A percentile compares a stretch with the other conserved stretches of the same genome.
These are phyloP conservation scores for Porites lobata DNA, from an alignment of 92 coral and sea anemone species.

Conservation along the genomic window DNA sequence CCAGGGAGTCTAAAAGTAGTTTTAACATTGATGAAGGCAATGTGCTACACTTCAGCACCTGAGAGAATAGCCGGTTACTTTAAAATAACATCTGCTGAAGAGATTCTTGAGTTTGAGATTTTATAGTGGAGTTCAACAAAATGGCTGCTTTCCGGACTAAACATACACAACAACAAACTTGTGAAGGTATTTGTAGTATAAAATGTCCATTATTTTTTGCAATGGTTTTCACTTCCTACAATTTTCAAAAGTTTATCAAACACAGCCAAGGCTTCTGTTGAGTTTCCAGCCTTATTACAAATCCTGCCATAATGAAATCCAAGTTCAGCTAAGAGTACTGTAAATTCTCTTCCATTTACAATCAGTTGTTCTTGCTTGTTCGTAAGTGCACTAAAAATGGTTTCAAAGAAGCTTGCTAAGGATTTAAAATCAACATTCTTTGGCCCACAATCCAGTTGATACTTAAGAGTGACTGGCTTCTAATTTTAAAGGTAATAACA, in stretches of 20 bases:
- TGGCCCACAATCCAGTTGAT: slow-evolving; percentile 61
- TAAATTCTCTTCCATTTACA: neutral
- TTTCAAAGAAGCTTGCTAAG: slow-evolving; percentile 54
- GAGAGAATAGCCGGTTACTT: too few species aligned
- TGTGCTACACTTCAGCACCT: too few species aligned
- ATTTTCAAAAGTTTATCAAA: slow-evolving; percentile 65
- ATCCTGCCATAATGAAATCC: slow-evolving; percentile 79
- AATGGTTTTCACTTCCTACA: slow-evolving; percentile 8
- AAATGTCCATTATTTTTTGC: slow-evolving; percentile 41
- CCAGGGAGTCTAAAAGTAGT: too few species aligned
- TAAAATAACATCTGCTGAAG: too few species aligned
- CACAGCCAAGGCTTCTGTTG: slow-evolving; percentile 46
- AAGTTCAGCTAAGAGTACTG: slow-evolving; percentile 63
- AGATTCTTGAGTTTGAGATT: too few species aligned
- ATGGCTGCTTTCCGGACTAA: too few species aligned
- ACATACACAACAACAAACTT: too few species aligned
- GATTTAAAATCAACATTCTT: slow-evolving; percentile 26
- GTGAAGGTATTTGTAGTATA: neutral
- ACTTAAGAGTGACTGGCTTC: too few species aligned
- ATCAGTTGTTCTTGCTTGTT: neutral
- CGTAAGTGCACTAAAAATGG: slow-evolving; percentile 38
- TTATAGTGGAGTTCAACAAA: too few species aligned
- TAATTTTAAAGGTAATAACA: too few species aligned
- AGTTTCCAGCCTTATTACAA: slow-evolving; percentile 56
- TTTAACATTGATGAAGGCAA: too few species aligned